Conservation (phyloP, 2,888 invertebrate genomes). For the Agrochola macilenta region DNA sequence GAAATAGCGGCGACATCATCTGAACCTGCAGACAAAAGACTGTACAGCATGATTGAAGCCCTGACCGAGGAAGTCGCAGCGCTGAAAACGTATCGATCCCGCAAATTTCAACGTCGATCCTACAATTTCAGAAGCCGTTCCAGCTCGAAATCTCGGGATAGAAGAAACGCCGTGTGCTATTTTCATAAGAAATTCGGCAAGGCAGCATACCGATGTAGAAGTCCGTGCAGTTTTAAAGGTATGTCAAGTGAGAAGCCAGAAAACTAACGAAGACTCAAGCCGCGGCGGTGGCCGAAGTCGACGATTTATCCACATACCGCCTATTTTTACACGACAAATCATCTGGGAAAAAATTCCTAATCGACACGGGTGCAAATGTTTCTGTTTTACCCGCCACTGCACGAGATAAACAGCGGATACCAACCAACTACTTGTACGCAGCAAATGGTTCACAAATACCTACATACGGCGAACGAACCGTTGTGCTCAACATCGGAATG, state of each 20-base stretch:
- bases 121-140: not conserved
- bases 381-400: no score
- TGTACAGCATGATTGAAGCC: no score
- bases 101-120: not conserved
- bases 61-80: no score
- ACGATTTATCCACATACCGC: slow-evolving; percentile 4
- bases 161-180: not conserved
- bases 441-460: no score
- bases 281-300: not conserved
- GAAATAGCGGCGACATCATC: no score
- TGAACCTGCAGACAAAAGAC: no score
- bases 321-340: not conserved
- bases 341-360: not conserved
- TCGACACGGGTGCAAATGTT: no score
- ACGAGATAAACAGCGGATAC: no score
- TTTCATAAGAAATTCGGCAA: not conserved
- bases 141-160: not conserved
- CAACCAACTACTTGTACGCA: no score
- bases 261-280: not conserved
- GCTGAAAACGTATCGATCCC: no score
- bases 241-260: not conserved
- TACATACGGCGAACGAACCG: no score
- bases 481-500: no score
- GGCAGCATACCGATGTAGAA: slow-evolving; percentile 3
- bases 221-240: slow-evolving; percentile 1